Percentiles rank a stretch among this genome's conserved stretches.
Evolutionary conservation across 1,140 invertebrate species (phyloP).

Genomic region (Lerema accius): DNA sequence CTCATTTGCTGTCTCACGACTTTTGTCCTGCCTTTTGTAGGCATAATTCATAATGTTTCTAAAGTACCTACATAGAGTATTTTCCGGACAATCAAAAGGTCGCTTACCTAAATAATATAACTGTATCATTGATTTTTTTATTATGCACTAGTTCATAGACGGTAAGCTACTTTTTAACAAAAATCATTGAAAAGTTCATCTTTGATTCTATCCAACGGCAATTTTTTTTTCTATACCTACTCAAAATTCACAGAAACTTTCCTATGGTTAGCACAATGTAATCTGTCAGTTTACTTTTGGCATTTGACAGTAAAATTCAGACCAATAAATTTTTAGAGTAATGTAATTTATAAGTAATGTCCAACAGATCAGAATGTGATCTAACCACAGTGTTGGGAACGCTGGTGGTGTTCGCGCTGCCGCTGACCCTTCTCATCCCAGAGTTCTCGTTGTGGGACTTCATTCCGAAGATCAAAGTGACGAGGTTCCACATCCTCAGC

Average conservation of each 20-base stretch:
- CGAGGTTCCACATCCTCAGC: constrained; percentile 56
- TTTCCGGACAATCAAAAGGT: constrained; percentile 14
- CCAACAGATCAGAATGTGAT: constrained; percentile 53
- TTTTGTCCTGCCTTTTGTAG: constrained; percentile 18
- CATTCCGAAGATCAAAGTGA: constrained; percentile 60
- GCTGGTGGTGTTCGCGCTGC: constrained; percentile 59
- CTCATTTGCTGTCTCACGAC: constrained; percentile 49
- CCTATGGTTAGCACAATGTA: background rate
- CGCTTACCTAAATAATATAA: too few species aligned
- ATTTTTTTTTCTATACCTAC: too few species aligned
- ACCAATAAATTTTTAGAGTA: background rate
- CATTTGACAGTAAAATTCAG: constrained; percentile 6
- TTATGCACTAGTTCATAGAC: too few species aligned
- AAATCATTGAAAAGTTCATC: too few species aligned
- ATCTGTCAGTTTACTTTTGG: background rate
- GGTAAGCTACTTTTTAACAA: too few species aligned
- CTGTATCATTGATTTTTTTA: too few species aligned
- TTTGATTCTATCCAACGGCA: too few species aligned
- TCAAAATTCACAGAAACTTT: background rate
- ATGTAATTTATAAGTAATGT: constrained; percentile 44
- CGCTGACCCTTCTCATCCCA: constrained; percentile 62
- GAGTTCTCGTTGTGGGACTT: constrained; percentile 65
- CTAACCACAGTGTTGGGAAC: constrained; percentile 43
- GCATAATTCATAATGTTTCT: too few species aligned
- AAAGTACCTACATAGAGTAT: too few species aligned